Evolutionary conservation across 2,888 invertebrate species (phyloP), one percentile per base, ranked within the genome.

Genomic region (Sesia apiformis): DNA sequence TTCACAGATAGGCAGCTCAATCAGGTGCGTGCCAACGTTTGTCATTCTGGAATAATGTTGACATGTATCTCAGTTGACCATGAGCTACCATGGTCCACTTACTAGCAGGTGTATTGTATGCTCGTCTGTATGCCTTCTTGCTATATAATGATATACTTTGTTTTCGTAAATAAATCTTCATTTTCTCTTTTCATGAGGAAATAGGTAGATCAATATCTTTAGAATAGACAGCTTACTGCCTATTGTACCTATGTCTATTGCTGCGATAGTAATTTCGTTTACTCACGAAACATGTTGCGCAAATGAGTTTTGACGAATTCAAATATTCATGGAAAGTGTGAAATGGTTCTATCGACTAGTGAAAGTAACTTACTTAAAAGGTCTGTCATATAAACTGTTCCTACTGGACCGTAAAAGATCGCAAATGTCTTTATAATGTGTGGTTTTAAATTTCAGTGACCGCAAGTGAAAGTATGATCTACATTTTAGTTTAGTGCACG

Each of bases 361-460:
- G 76, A 79, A 78, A 78, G 77, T 69, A 63, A 57, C 49, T 57
- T 58, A 39, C 43, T 52, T 53, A 8, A 38, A 41, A 50, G 40
- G 53, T 63, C n/a, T 23, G 65, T 63, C 61, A 66, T 65, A 65
- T 64, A 64, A 70, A 62, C 23, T 60, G 59, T 56, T 69, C 62
- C 69, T 67, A 74, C 68, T 80, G 70, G 72, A 79, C 46, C 46
- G 46, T 46, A 23, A 46, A n/a, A 46, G 8, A 78, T 76, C 69
- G 61, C 61, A 66, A 69, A 76, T 71, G 64, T 73, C 63, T 70
- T 70, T 76, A 73, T 73, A 74, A 76, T 68, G 70, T 66, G 50
- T 39, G 72, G 72, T 70, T 76, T 76, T 63, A 72, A 72, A 69
- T 80, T 75, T 76, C 71, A 60, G 62, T 73, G 76, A 79, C 80